These are phyloP conservation scores for Aphis gossypii DNA, from an alignment of 1,140 invertebrate genomes.

Conservation along the genomic window DNA sequence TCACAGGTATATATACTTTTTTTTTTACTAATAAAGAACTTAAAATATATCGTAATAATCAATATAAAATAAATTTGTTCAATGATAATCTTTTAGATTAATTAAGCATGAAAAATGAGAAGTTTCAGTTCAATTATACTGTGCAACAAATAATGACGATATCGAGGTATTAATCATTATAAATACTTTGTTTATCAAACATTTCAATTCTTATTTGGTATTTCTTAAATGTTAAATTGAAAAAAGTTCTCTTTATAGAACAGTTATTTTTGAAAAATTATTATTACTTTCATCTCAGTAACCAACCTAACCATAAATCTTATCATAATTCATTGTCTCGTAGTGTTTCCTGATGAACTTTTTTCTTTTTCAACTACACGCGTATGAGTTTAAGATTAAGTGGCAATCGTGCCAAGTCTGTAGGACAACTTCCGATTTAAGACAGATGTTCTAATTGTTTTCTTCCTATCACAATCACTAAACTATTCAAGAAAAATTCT, in stretches of 20 bases:
- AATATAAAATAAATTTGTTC: neutral
- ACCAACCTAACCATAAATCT: neutral
- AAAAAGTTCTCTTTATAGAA: neutral
- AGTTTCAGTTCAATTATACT: neutral
- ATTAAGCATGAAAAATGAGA: neutral
- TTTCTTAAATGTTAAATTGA: neutral
- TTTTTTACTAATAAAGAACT: too few species aligned
- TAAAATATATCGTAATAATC: neutral
- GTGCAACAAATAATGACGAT: neutral
- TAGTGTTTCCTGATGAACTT: neutral
- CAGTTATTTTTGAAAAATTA: neutral
- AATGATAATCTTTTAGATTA: neutral
- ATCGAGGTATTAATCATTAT: neutral
- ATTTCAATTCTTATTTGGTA: neutral
- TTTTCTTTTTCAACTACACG: neutral
- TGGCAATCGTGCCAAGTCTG: neutral
- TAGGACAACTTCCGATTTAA: neutral
- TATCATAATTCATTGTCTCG: conserved; percentile 7
- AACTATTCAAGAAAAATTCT: neutral
- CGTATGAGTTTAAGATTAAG: neutral
- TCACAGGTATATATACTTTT: too few species aligned
- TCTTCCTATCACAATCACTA: neutral
- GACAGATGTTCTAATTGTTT: neutral
- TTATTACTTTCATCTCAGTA: neutral
- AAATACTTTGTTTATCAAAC: neutral